Conservation (phyloP, 2,888 invertebrate genomes). For the Petrolisthes manimaculis region DNA sequence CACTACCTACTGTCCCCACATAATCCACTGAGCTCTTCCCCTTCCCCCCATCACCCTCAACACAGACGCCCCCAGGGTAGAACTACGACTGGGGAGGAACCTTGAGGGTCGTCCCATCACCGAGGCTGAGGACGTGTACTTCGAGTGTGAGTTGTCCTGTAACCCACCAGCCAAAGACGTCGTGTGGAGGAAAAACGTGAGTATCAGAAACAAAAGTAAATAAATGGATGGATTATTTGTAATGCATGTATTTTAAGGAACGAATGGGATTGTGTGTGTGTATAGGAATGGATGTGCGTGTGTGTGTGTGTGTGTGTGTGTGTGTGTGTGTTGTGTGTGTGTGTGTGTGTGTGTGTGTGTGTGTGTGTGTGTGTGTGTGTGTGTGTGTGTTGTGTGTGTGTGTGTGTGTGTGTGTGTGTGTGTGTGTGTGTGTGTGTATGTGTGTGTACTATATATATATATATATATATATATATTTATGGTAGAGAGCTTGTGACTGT, state of each 20-base stretch:
- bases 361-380: neutral
- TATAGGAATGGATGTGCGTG: neutral
- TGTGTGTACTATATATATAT: no score
- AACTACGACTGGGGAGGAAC: slow-evolving; percentile 47
- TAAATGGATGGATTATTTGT: neutral
- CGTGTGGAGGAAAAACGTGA: slow-evolving; percentile 54
- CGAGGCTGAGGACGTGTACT: slow-evolving; percentile 64
- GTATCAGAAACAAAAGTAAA: no score
- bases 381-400: slow-evolving; percentile 1
- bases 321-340: neutral
- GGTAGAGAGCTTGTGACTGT: no score
- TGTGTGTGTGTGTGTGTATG: no score
- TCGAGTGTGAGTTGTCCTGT: slow-evolving; percentile 62
- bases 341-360: neutral
- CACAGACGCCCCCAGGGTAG: slow-evolving; percentile 59
- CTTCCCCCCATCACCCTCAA: neutral
- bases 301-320: neutral
- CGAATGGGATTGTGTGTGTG: neutral
- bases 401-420: no score
- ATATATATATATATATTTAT: no score
- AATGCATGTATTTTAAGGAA: neutral
- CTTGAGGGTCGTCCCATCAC: slow-evolving; percentile 54
- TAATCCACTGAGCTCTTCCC: neutral
- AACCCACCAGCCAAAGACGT: slow-evolving; percentile 50
- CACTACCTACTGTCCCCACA: neutral